phyloP scores from a whole-genome alignment of 2,113 vertebrate species.

The Neogale vison region DNA sequence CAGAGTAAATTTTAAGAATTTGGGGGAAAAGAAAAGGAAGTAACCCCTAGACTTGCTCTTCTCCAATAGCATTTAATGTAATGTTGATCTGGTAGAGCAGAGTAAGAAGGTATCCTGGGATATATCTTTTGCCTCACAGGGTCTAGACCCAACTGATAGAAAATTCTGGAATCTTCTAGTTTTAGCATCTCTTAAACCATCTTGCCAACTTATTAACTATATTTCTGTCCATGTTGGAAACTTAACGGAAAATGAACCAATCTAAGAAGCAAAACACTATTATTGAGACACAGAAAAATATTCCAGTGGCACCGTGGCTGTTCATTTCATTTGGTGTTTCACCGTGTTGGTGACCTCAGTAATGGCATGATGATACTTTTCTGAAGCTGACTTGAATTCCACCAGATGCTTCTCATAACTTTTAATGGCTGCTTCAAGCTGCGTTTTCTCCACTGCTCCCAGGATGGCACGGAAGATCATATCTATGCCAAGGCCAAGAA shows the following conservation, averaged over 20 bases:
- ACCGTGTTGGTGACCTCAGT: slow-evolving; percentile 81
- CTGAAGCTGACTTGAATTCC: slow-evolving; percentile 85
- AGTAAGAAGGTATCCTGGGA: not conserved
- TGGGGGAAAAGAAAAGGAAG: not conserved
- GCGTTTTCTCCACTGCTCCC: slow-evolving; percentile 84
- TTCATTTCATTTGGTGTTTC: slow-evolving; percentile 78
- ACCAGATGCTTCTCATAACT: slow-evolving; percentile 85
- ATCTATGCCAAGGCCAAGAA: slow-evolving; percentile 85
- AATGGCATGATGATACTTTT: slow-evolving; percentile 82
- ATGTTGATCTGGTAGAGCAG: not conserved
- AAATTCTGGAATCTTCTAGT: not conserved
- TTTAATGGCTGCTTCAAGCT: slow-evolving; percentile 83
- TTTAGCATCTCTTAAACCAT: not conserved
- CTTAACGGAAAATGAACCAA: not conserved
- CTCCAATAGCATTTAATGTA: not conserved
- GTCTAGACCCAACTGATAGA: not conserved
- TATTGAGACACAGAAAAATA: not conserved
- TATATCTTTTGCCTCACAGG: not conserved
- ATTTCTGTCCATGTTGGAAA: not conserved
- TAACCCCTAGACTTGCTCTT: not conserved
- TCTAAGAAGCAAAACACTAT: not conserved
- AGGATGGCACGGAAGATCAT: slow-evolving; percentile 85
- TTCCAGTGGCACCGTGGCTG: not conserved
- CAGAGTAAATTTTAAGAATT: slow-evolving; percentile 15
- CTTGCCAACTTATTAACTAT: not conserved